Conservation (phyloP, 2,797 vertebrate species). For the Coregonus sp. region DNA sequence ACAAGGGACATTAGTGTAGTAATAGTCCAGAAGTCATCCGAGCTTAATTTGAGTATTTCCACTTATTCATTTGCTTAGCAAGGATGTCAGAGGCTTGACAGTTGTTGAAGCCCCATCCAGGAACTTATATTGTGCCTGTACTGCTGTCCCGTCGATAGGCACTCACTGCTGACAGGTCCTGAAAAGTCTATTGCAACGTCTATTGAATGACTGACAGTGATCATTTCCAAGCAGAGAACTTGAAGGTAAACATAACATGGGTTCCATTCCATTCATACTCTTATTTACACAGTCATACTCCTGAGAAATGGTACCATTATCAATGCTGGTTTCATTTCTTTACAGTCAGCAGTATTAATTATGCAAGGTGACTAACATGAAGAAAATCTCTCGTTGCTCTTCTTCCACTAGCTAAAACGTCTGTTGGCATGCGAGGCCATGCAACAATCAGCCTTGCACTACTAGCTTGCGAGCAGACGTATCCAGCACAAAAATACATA, state of each 20-base stretch:
- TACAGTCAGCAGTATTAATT: neutral
- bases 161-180: no score
- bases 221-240: no score
- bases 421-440: neutral
- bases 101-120: no score
- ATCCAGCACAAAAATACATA: neutral
- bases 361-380: neutral
- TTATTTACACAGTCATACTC: neutral
- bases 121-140: no score
- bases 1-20: neutral
- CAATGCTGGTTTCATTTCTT: neutral
- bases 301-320: neutral
- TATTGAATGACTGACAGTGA: no score
- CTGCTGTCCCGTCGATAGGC: no score
- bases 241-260: neutral
- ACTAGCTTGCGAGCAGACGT: neutral
- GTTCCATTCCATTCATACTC: neutral
- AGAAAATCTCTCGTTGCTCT: neutral
- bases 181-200: no score
- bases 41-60: neutral
- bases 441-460: neutral
- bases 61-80: neutral
- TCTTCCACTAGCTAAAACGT: neutral
- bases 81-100: no score
- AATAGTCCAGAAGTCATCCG: neutral